phyloP scores from a whole-genome alignment of 2,113 vertebrate species.

The Heloderma charlesbogerti region DNA sequence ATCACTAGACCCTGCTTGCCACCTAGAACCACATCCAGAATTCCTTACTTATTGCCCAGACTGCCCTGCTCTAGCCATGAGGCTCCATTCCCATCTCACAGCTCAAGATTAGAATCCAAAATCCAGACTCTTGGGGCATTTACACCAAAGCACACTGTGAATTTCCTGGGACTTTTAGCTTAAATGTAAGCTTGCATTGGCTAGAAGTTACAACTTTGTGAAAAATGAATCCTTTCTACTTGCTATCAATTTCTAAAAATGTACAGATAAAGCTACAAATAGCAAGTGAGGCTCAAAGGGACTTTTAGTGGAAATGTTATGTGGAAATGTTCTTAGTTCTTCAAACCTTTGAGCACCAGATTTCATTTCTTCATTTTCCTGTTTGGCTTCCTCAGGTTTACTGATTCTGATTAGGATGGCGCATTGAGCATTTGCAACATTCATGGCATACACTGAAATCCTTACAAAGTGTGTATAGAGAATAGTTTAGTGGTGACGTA shows the following conservation, averaged over 20 bases:
- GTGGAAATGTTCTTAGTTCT: slow-evolving; percentile 6
- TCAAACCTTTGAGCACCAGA: background rate
- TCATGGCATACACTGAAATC: background rate
- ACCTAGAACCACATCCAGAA: background rate
- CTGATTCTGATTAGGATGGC: slow-evolving; percentile 1
- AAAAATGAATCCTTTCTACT: background rate
- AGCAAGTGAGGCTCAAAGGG: background rate
- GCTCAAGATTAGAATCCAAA: background rate
- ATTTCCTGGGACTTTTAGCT: background rate
- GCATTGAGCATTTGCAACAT: slow-evolving; percentile 5
- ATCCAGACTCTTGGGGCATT: background rate
- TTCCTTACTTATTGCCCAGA: background rate
- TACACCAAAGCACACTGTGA: background rate
- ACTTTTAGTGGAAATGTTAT: background rate
- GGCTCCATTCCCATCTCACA: background rate
- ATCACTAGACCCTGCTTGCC: background rate
- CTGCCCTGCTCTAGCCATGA: background rate
- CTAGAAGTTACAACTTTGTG: no score
- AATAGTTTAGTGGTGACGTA: slow-evolving; percentile 13
- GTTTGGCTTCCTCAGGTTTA: slow-evolving; percentile 1
- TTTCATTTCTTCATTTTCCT: slow-evolving; percentile 14
- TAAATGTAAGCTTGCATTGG: background rate
- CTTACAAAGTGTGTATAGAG: slow-evolving; percentile 1
- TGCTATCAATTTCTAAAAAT: background rate
- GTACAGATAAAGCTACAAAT: background rate